Percentiles rank a stretch among this genome's conserved stretches.
These are phyloP conservation scores for Unio pictorum DNA, from an alignment of 2,888 invertebrate species.

Conservation along the genomic window DNA sequence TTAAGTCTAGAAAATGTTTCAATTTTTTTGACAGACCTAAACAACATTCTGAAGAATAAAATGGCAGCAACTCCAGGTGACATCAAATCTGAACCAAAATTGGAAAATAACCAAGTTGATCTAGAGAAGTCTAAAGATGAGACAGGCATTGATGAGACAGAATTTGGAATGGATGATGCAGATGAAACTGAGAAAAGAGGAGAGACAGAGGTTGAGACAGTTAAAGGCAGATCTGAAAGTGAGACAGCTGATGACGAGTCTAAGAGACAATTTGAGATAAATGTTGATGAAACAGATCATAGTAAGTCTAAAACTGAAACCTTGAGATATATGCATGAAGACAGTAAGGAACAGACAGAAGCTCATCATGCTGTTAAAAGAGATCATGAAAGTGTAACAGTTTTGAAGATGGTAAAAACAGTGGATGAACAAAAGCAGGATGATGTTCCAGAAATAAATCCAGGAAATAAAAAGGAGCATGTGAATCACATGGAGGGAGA, in stretches of 20 bases:
- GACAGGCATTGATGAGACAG: slow-evolving; percentile 17
- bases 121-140: background rate
- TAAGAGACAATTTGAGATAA: no score
- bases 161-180: slow-evolving; percentile 6
- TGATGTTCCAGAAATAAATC: no score
- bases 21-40: no score
- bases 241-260: no score
- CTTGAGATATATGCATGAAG: background rate
- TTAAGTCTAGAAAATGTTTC: no score
- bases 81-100: background rate
- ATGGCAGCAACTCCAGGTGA: background rate
- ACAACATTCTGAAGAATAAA: slow-evolving; percentile 3
- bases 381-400: background rate
- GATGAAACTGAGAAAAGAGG: slow-evolving; percentile 9
- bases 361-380: background rate
- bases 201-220: slow-evolving; percentile 6
- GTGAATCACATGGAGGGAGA: no score
- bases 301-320: background rate
- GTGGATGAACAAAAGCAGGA: no score
- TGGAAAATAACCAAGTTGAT: no score
- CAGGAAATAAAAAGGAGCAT: no score
- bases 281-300: no score
- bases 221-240: no score
- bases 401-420: no score
- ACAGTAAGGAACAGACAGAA: background rate